A percentile compares a stretch with the other conserved stretches of the same genome.
These are phyloP conservation scores for Tetrao urogallus DNA, from an alignment of 2,113 vertebrate species.

Conservation along the genomic window DNA sequence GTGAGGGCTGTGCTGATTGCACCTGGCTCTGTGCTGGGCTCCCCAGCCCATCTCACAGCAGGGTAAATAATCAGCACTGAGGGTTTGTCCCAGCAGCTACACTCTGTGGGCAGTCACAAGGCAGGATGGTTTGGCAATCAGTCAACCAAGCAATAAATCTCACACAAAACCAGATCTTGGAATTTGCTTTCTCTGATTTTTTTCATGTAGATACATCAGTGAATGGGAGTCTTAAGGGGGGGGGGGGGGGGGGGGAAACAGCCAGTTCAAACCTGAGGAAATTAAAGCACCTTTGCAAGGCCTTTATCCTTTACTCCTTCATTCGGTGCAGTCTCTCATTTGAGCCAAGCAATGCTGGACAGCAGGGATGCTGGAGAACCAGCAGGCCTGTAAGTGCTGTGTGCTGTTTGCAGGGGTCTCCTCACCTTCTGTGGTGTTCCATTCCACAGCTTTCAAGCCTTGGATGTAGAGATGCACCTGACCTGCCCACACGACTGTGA, in stretches of 20 bases:
- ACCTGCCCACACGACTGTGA: accelerated
- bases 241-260: neutral
- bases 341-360: neutral
- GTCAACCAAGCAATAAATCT: neutral
- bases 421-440: neutral
- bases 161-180: neutral
- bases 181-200: neutral
- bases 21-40: neutral
- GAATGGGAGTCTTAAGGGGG: neutral
- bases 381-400: accelerated
- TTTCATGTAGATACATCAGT: neutral
- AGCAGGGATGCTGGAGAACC: neutral
- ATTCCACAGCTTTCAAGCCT: neutral
- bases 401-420: neutral
- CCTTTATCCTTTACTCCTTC: neutral
- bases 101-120: neutral
- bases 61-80: neutral
- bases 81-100: neutral
- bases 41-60: neutral
- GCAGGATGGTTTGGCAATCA: neutral
- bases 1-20: neutral
- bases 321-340: neutral
- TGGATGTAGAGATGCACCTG: accelerated
- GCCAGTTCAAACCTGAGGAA: neutral
- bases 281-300: neutral